Evolutionary conservation across 2,888 invertebrate genomes (phyloP), one percentile per base, ranked within the genome.

Genomic region (Tiliacea citrago): DNA sequence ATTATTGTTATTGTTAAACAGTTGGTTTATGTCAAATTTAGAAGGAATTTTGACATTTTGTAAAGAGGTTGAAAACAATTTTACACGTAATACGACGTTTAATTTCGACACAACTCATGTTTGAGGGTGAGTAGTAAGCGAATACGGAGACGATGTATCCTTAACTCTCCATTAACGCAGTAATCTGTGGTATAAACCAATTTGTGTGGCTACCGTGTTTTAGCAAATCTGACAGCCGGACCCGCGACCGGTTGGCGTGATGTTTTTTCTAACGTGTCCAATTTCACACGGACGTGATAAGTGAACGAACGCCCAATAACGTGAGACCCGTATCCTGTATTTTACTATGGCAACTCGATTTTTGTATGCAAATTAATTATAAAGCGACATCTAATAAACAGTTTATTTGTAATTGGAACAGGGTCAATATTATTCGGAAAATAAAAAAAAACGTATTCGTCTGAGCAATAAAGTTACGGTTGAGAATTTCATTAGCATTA

Each of bases 271-370:
- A 83, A 84, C 87, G 90, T 90, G 88, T 91, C 87, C 74, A 85
- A 90, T 93, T 93, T 93, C 92, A 88, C 90, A 89, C 89, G 89
- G 87, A 84, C 89, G 87, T 83, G 88, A 83, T 89, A 90, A 90
- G 88, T 90, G 89, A 87, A 81, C 86, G 85, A 86, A 86, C 87
- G 82, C 86, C 89, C 89, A 85, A 88, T 87, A 82, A 75, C 86
- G 87, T 86, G 88, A 88, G 88, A 88, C 82, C 87, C 85, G 87
- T 87, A 89, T 92, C 91, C 91, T 90, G 90, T 79, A 63, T 73
- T 79, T 58, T 79, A 87, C 86, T 80, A 83, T 65, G 57, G 76
- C 70, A 84, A 84, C 83, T 84, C 81, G 79, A 83, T 24, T 81
- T 68, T 75, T 75, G 51, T 35, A 45, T 45, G 9, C 45, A n/a